Base-by-base conservation (phyloP, 2,797 vertebrate species). In the Mormyrus hasselquistii region DNA sequence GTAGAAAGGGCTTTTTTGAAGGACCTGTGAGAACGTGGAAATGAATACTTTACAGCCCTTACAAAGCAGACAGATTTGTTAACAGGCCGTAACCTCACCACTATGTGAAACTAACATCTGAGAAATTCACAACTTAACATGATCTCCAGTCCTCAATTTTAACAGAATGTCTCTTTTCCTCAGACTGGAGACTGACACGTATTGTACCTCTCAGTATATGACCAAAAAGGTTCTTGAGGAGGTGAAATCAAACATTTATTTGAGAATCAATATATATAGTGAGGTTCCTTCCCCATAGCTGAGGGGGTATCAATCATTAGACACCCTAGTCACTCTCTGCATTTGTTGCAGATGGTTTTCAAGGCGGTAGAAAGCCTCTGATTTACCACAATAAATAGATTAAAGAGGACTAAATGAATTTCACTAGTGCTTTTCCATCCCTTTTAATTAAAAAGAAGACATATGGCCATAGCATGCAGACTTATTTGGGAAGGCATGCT, bases 11-110 rank as follows among this genome's bases (percentile, higher is more conserved):
- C 92, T 73, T 89, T 89, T 55, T 29, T 44, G 44, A 57, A 83
- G 76, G 92, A 91, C 92, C 89, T 87, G 87, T 62, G 89, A 91
- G 91, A 93, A 90, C 89, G 91, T 90, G 89, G 91, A 91, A 89
- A 93, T 76, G 44, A 76, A 88, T 89, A 91, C 93, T 93, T 92
- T 92, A 93, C 82, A 91, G 91, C 92, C 93, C 93, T 91, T 93
- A 92, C 92, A 91, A 92, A 93, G 93, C 92, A 93, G 92, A 92
- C 93, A 92, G 92, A 94, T 94, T 94, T 94, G 94, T 93, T 92
- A 92, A 92, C 73, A 92, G 93, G 93, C 93, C 94, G 92, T 93
- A 92, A 88, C 92, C 91, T 93, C 92, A 82, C 90, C 91, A 86
- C 89, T 87, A 88, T 88, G 87, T 89, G 88, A 88, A 12, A 3